Percentiles rank a stretch among this genome's conserved stretches.
These are phyloP conservation scores for Hippocampus mohnikei DNA, from an alignment of 2,113 vertebrate genomes.

Conservation along the genomic window DNA sequence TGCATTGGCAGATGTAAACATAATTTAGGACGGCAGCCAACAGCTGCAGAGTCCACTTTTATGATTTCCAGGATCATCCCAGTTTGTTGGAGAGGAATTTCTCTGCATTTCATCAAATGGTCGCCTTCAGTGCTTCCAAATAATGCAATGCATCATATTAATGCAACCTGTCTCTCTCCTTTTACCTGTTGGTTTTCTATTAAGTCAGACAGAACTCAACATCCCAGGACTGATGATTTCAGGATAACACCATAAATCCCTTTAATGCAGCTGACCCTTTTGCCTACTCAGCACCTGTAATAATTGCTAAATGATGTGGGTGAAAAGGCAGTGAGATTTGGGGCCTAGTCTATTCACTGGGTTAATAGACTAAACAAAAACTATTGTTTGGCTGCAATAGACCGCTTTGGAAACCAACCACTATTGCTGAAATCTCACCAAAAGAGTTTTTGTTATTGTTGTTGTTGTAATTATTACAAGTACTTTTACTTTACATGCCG, in stretches of 20 bases:
- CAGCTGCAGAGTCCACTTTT: not conserved
- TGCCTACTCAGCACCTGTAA: slow-evolving; percentile 7
- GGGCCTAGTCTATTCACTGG: not conserved
- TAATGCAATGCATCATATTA: slow-evolving; percentile 22
- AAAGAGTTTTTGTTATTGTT: no score
- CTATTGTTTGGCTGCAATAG: no score
- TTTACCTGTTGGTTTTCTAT: slow-evolving; percentile 32
- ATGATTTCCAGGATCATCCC: not conserved
- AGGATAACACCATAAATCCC: slow-evolving; percentile 27
- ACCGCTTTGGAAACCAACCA: no score
- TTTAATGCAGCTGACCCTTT: slow-evolving; percentile 8
- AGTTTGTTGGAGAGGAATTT: not conserved
- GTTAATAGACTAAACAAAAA: not conserved
- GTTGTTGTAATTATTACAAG: no score
- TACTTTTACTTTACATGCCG: no score
- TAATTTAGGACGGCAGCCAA: not conserved
- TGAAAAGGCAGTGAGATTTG: not conserved
- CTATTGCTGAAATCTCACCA: no score
- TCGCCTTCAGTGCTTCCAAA: slow-evolving; percentile 29
- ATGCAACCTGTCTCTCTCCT: slow-evolving; percentile 37
- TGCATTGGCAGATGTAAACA: not conserved
- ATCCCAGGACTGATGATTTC: slow-evolving; percentile 28
- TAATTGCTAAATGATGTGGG: not conserved
- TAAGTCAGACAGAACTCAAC: slow-evolving; percentile 15
- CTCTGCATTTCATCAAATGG: slow-evolving; percentile 35